Evolutionary conservation across 2,888 invertebrate species (phyloP).

Genomic region (Perizoma flavofasciatum): DNA sequence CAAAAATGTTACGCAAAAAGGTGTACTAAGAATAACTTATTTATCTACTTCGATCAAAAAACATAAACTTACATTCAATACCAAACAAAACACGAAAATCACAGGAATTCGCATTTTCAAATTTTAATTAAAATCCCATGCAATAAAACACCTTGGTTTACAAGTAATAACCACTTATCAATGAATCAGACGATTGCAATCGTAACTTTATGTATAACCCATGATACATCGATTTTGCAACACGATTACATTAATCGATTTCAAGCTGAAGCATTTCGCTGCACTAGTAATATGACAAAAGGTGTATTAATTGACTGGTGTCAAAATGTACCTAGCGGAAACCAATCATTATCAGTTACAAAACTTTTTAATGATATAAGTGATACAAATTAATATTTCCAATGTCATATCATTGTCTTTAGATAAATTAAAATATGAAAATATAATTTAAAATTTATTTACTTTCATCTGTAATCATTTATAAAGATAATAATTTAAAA

Average conservation of each 20-base stretch:
- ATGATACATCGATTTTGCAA: constrained; percentile 47
- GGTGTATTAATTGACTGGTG: background rate
- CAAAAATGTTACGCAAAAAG: too few relatives aligned
- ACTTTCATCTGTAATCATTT: too few relatives aligned
- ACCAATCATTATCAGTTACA: constrained; percentile 16
- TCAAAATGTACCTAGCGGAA: constrained; percentile 16
- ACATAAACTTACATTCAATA: constrained; percentile 21
- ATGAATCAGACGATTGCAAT: constrained; percentile 43
- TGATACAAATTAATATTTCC: too few relatives aligned
- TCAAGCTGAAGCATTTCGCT: constrained; percentile 28
- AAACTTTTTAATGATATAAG: constrained; percentile 6
- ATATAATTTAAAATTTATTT: too few relatives aligned
- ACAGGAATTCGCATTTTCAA: constrained; percentile 36
- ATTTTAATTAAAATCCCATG: constrained; percentile 29
- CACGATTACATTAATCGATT: constrained; percentile 39
- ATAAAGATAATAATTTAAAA: too few relatives aligned
- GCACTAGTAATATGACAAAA: constrained; percentile 28
- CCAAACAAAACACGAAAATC: constrained; percentile 22
- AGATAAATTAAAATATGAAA: too few relatives aligned
- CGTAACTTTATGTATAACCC: constrained; percentile 47
- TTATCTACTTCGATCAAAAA: too few relatives aligned
- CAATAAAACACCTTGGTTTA: constrained; percentile 38
- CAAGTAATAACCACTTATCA: constrained; percentile 41
- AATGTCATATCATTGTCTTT: too few relatives aligned
- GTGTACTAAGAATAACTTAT: too few relatives aligned